These are phyloP conservation scores for Gnathonemus longibarbis DNA, from an alignment of 2,113 vertebrate species.

Conservation along the genomic window DNA sequence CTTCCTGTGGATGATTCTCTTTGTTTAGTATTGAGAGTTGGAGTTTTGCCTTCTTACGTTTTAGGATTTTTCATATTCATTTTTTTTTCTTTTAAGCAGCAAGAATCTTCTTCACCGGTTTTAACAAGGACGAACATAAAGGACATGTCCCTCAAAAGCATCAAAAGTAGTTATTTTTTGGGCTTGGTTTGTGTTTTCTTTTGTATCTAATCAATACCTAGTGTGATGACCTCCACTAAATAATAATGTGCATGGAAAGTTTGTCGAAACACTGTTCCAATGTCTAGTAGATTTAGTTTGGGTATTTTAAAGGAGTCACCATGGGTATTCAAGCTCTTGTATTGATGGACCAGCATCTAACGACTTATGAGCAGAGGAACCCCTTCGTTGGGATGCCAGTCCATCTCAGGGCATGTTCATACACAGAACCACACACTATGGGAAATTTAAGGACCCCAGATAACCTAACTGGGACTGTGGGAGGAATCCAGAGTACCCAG, in stretches of 20 bases:
- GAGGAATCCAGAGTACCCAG: background rate
- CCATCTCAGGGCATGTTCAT: background rate
- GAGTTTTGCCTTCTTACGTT: background rate
- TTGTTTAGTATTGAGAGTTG: background rate
- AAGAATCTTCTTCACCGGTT: background rate
- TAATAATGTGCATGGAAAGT: background rate
- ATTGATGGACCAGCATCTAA: background rate
- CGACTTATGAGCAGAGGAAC: background rate
- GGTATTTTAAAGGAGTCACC: background rate
- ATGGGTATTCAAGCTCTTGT: background rate
- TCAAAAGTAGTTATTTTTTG: constrained; percentile 7
- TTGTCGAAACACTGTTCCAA: background rate
- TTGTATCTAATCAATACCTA: background rate
- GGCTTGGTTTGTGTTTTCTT: background rate
- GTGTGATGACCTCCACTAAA: background rate
- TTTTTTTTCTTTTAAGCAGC: background rate
- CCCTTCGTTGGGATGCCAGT: background rate
- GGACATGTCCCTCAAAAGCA: background rate
- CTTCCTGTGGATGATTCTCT: background rate
- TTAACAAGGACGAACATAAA: constrained; percentile 8
- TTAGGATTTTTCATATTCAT: background rate
- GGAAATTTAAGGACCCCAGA: background rate
- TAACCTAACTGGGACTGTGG: background rate
- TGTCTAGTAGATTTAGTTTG: background rate
- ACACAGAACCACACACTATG: background rate